Base-by-base conservation (phyloP, 1,140 invertebrate genomes). In the Intoshia linei region DNA sequence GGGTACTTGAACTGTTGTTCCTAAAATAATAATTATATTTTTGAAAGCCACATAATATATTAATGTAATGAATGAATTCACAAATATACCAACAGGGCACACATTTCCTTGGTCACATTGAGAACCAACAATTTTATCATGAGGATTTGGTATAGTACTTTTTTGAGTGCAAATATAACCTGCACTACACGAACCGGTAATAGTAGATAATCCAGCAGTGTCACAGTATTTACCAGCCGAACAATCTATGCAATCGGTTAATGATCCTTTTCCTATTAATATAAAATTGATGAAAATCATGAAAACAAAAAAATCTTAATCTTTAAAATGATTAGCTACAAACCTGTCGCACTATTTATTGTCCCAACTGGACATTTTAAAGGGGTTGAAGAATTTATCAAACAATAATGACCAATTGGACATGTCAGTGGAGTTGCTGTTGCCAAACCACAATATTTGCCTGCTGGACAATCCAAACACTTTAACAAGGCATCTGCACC, bases 151-250 rank as follows among this genome's bases (percentile, higher is more conserved):
- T n/a, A n/a, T n/a, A n/a, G n/a, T n/a, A n/a, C n/a, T n/a, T n/a
- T n/a, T n/a, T n/a, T 47, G 43, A 14, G 42, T 43, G 34, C 51
- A 54, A 41, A 45, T 52, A 49, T 49, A 54, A 7, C 51, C 51
- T 14, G 44, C 41, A 6, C 44, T 36, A 42, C 51, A 54, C 38
- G 44, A 38, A 24, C 45, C 48, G 14, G 45, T 47, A 3, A 50
- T 50, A 23, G 44, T 45, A 1, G 45, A 23, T 30, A 51, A 40
- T 13, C 50, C 52, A 30, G 44, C 44, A 4, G 44, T 43, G 30
- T 42, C 45, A 44, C 51, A 54, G 41, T 51, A 52, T 38, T 47
- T 42, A 14, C 51, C 51, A 22, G 48, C 46, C 2, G 44, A 40
- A 40, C 49, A 51, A 3, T 33, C 15, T 1, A 37, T 27, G 34